Base-by-base conservation (phyloP, 2,888 invertebrate genomes). In the Diloba caeruleocephala region DNA sequence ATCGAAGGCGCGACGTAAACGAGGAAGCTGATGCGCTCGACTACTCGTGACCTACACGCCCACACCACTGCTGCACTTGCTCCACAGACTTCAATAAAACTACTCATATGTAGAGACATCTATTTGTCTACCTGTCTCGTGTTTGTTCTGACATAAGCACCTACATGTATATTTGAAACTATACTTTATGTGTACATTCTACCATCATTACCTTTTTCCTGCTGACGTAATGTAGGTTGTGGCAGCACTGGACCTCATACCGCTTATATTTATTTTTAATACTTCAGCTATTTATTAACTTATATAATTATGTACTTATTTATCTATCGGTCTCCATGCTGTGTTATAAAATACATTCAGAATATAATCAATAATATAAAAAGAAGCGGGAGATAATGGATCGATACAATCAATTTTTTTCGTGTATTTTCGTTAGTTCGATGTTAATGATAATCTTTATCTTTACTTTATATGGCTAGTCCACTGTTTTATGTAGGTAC, bases 11-110 rank as follows among this genome's bases (percentile, higher is more conserved):
- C 36, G 52, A 52, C 57, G 43, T 65, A 37, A 62, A 48, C 37
- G 48, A 71, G 74, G 71, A 76, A 77, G 66, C 72, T 21, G 69
- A 57, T 55, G 52, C 68, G 76, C 70, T 71, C 57, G 77, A 82
- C 77, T 80, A 65, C 70, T 63, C 69, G 78, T 65, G 73, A 78
- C 71, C 76, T 81, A 60, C 57, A 39, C 63, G 38, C 32, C 26
- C 36, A 60, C 70, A 57, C 66, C 57, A 39, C 63, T 36, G 33
- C 26, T 36, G 61, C 70, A 57, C 66, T 67, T 74, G 73, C 32
- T 61, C 36, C 23, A 29, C 29, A 52, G n/a, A 26, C 54, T 38
- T 51, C 34, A 57, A 57, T 51, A 46, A 34, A 43, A 42, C 34
- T 23, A 38, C 25, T 63, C 48, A 53, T 53, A 34, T 29, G 48